Evolutionary conservation across 2,113 vertebrate species (phyloP), one percentile per base, ranked within the genome.

Genomic region (Epinephelus moara): DNA sequence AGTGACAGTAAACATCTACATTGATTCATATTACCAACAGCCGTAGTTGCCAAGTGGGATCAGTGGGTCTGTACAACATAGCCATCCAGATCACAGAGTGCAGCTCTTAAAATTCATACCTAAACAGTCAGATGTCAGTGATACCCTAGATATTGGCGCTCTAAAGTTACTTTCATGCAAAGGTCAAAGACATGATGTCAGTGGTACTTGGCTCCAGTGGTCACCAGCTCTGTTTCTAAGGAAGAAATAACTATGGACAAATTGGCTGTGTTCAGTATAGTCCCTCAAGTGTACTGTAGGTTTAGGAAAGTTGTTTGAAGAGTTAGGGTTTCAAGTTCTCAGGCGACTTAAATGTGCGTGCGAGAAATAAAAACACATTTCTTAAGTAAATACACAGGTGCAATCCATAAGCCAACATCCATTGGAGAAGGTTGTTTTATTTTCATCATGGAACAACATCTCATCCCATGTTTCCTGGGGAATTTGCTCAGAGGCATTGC

Each of bases 171-270:
- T 80, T 66, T 67, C 42, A 75, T 27, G 78, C 19, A 85, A 93
- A 91, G 82, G 90, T 86, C 82, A 85, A 55, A 85, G 27, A 62
- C 13, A 73, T 91, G 90, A 92, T 89, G 90, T 90, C 92, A 93
- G 64, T 5, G 49, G 40, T 49, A 69, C 66, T 81, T 61, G 70
- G 75, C 53, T n/a, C 55, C 47, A 12, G 71, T 50, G 55, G 68
- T 68, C 17, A 57, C 33, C 4, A 15, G 23, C 17, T 49, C 66
- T 87, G 75, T 85, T 70, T 69, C 75, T 76, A n/a, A 70, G 79
- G 47, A 78, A 76, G 55, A 83, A 85, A 78, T 40, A 73, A 23
- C 45, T 72, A 4, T 52, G 23, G 33, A 57, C 27, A n/a, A 52
- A 67, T 45, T 76, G 10, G 6, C 37, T 59, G 23, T 62, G 12